A percentile compares a stretch with the other conserved stretches of the same genome.
phyloP scores from a whole-genome alignment of 64 coral and sea anemone species.

The Montipora foliosa region DNA sequence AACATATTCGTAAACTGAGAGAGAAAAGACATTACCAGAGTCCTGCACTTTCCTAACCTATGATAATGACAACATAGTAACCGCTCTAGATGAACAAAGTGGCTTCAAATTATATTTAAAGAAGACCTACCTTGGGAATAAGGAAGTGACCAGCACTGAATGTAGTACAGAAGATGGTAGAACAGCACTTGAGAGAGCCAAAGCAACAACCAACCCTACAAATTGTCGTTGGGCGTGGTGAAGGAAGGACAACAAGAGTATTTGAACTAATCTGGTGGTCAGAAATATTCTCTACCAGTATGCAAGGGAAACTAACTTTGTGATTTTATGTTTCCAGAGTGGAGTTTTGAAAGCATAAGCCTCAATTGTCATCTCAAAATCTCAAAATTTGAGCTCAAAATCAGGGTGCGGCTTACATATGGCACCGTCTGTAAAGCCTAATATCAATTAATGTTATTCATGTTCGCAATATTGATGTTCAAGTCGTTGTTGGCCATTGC shows the following conservation, averaged over 20 bases:
- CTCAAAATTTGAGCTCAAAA: too few relatives aligned
- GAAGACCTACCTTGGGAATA: constrained; percentile 49
- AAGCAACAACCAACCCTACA: constrained; percentile 32
- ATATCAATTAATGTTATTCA: too few relatives aligned
- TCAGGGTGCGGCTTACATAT: too few relatives aligned
- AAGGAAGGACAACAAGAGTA: background rate
- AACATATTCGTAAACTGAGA: constrained; percentile 48
- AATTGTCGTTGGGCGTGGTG: background rate
- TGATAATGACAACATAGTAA: constrained; percentile 33
- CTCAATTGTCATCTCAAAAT: too few relatives aligned
- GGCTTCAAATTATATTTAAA: background rate
- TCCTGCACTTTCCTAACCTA: constrained; percentile 26
- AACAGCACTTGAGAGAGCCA: constrained; percentile 3
- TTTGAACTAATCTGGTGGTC: constrained; percentile 17
- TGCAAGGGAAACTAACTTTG: background rate
- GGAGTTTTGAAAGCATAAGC: too few relatives aligned
- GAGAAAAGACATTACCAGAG: constrained; percentile 38
- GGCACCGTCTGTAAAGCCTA: too few relatives aligned
- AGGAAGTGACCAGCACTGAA: background rate
- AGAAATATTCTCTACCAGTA: background rate
- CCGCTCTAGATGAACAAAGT: constrained; percentile 26
- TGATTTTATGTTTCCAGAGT: background rate
- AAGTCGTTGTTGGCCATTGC: too few relatives aligned
- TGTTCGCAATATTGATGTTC: too few relatives aligned
- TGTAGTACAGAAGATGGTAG: background rate